Conservation (phyloP, 92 coral and sea anemone species). For the Galaxea fascicularis region DNA sequence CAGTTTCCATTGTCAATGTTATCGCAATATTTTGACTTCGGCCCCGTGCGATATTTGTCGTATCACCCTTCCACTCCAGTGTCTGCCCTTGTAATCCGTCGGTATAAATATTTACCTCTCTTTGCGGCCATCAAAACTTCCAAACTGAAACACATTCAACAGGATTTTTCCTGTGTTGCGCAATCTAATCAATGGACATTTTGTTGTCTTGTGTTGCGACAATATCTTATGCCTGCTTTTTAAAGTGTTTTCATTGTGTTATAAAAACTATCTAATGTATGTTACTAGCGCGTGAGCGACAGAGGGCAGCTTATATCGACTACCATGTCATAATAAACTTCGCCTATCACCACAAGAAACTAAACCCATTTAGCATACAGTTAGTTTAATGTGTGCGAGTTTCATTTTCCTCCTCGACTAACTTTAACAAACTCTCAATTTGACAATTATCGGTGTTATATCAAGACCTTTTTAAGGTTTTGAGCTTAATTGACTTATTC, state of each 20-base stretch:
- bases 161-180: conserved; percentile 24
- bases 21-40: conserved; percentile 13
- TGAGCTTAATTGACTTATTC: conserved; percentile 16
- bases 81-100: conserved; percentile 20
- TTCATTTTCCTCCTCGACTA: not conserved
- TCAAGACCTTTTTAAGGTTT: not conserved
- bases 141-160: not conserved
- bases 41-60: conserved; percentile 20
- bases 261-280: not conserved
- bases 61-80: conserved; percentile 22
- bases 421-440: not conserved
- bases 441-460: too few relatives aligned
- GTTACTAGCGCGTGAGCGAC: not conserved
- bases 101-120: conserved; percentile 43
- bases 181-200: not conserved
- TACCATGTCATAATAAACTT: not conserved
- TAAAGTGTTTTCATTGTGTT: conserved; percentile 31
- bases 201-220: not conserved
- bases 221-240: not conserved
- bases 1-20: not conserved
- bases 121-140: conserved; percentile 25
- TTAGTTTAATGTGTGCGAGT: not conserved
- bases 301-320: not conserved
- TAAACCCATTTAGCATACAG: not conserved
- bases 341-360: not conserved